A percentile compares a stretch with the other conserved stretches of the same genome.
These are phyloP conservation scores for Pelecanus crispus DNA, from an alignment of 2,113 vertebrate species.

Conservation along the genomic window DNA sequence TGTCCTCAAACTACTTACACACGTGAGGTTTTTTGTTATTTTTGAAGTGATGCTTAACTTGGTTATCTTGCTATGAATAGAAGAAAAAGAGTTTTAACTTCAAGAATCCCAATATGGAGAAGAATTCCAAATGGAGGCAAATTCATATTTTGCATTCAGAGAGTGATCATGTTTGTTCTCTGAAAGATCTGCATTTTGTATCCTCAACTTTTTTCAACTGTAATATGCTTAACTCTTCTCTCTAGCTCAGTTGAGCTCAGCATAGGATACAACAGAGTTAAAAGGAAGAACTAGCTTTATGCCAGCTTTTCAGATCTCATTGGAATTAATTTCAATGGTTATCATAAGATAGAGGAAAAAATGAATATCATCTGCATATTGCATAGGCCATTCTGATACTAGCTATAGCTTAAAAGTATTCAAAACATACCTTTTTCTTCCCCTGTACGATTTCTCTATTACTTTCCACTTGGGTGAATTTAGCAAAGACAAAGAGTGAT, in stretches of 20 bases:
- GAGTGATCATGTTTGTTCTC: rapidly evolving
- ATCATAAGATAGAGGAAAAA: background rate
- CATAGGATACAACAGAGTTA: background rate
- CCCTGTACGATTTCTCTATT: background rate
- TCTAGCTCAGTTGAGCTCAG: background rate
- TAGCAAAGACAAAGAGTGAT: background rate
- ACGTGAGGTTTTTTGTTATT: background rate
- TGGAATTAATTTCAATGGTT: background rate
- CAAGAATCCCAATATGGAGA: background rate
- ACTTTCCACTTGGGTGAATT: background rate
- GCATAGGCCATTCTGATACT: background rate
- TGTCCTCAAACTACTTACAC: background rate
- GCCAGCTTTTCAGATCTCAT: background rate
- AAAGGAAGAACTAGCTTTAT: background rate
- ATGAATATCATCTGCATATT: background rate
- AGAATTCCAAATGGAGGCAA: background rate
- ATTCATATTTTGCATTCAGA: background rate
- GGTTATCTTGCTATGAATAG: background rate
- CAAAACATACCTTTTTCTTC: background rate
- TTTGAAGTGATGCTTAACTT: background rate
- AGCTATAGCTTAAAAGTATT: background rate
- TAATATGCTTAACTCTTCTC: background rate
- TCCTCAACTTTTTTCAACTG: background rate
- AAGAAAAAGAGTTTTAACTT: background rate
- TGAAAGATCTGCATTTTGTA: background rate